Evolutionary conservation across 2,113 vertebrate genomes (phyloP).

Genomic region (Zeus faber): DNA sequence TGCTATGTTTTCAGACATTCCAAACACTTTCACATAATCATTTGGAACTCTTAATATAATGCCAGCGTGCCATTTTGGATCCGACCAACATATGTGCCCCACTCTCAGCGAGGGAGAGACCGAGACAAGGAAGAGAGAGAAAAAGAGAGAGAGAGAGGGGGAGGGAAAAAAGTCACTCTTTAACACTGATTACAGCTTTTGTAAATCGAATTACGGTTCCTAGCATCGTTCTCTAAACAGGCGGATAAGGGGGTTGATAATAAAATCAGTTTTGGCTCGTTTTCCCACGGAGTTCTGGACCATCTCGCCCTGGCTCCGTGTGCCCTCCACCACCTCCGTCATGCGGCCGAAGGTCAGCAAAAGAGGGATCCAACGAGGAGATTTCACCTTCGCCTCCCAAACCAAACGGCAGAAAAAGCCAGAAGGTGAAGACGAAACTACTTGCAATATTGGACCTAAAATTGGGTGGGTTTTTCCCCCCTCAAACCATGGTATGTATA

Average conservation of each 20-base stretch:
- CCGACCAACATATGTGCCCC: too few species aligned
- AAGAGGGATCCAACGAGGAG: conserved; percentile 18
- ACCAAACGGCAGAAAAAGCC: too few species aligned
- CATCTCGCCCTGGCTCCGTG: background rate
- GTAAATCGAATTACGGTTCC: conserved; percentile 17
- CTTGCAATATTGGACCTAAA: too few species aligned
- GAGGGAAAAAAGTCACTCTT: background rate
- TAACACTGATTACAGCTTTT: conserved; percentile 3
- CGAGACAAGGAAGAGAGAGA: background rate
- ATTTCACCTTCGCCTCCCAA: too few species aligned
- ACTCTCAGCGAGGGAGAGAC: too few species aligned
- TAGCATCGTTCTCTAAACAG: conserved; percentile 7
- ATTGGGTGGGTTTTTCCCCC: too few species aligned
- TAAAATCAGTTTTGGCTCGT: conserved; percentile 15
- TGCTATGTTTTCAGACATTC: too few species aligned
- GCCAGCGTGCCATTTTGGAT: too few species aligned
- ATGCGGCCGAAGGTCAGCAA: conserved; percentile 39
- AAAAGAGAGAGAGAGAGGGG: background rate
- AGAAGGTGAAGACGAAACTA: too few species aligned
- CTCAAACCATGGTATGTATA: too few species aligned
- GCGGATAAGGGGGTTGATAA: conserved; percentile 9
- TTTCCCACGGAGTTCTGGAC: conserved; percentile 13
- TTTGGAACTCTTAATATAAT: too few species aligned
- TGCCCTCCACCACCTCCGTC: conserved; percentile 15
- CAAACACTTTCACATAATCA: too few species aligned